These are phyloP conservation scores for Heliconius charithonia DNA, from an alignment of 2,888 invertebrate genomes.

Conservation along the genomic window DNA sequence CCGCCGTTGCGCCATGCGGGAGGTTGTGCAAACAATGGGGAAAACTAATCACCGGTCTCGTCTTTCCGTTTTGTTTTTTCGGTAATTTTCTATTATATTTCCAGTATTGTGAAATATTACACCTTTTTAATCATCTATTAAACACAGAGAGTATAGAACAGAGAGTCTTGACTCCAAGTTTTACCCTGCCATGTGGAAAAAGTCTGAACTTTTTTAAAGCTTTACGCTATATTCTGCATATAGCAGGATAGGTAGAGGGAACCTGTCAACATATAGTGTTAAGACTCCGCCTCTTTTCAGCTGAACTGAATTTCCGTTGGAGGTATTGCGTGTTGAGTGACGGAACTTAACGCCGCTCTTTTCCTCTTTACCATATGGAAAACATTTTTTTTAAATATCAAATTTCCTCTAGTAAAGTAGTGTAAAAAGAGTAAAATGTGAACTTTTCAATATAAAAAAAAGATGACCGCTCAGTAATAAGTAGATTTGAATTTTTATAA, in stretches of 20 bases:
- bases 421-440: too few species aligned
- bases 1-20: constrained; percentile 48
- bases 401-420: too few species aligned
- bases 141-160: background rate
- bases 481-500: too few species aligned
- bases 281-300: too few species aligned
- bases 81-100: background rate
- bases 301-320: too few species aligned
- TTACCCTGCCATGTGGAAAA: rapidly evolving
- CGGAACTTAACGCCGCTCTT: too few species aligned
- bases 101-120: background rate
- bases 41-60: constrained; percentile 37
- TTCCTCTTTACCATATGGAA: too few species aligned
- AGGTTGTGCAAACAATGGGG: constrained; percentile 47
- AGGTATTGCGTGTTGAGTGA: too few species aligned
- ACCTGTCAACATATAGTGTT: too few species aligned
- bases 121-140: background rate
- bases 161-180: background rate
- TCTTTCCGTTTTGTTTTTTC: constrained; percentile 29
- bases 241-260: background rate
- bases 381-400: too few species aligned
- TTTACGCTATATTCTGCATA: background rate
- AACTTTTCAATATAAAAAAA: too few species aligned
- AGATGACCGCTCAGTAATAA: too few species aligned
- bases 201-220: background rate